phyloP scores from a whole-genome alignment of 2,888 invertebrate genomes.

The Zygaena filipendulae region DNA sequence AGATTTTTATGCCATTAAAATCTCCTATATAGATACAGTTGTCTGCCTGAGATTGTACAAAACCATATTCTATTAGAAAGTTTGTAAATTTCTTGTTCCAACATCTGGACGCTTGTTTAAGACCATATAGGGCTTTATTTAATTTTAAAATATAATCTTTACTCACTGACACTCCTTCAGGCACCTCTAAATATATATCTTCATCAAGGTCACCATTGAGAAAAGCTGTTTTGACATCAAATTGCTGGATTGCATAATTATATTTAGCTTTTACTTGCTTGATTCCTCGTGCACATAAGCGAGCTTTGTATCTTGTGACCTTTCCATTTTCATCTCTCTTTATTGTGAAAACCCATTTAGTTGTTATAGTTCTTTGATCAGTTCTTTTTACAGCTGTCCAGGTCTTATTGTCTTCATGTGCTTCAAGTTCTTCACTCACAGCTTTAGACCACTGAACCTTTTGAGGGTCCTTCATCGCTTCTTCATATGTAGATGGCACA shows the following conservation, averaged over 20 bases:
- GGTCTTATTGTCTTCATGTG: slow-evolving; percentile 3
- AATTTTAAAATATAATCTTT: slow-evolving; percentile 7
- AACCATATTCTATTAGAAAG: slow-evolving; percentile 5
- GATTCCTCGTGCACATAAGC: slow-evolving; percentile 17
- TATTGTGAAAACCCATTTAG: slow-evolving; percentile 19
- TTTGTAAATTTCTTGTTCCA: slow-evolving; percentile 9
- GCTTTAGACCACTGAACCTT: slow-evolving; percentile 4
- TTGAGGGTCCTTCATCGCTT: slow-evolving; percentile 4
- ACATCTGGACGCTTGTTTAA: slow-evolving; percentile 11
- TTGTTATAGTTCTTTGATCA: slow-evolving; percentile 14
- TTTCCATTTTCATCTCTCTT: slow-evolving; percentile 14
- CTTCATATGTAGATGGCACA: slow-evolving; percentile 10
- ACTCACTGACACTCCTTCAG: slow-evolving; percentile 3
- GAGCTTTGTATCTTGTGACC: slow-evolving; percentile 11
- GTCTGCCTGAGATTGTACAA: slow-evolving; percentile 5
- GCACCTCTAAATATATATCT: slow-evolving; percentile 4
- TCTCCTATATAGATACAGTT: slow-evolving; percentile 15
- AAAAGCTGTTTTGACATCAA: slow-evolving; percentile 9
- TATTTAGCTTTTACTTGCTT: slow-evolving; percentile 13
- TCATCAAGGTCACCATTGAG: slow-evolving; percentile 5
- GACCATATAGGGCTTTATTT: slow-evolving; percentile 10
- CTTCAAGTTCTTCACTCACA: slow-evolving; percentile 4
- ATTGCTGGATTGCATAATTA: slow-evolving; percentile 4
- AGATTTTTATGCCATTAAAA: slow-evolving; percentile 17
- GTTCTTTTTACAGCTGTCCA: slow-evolving; percentile 14